Conservation (phyloP, 2,797 vertebrate species). For the Delichon dasypus region DNA sequence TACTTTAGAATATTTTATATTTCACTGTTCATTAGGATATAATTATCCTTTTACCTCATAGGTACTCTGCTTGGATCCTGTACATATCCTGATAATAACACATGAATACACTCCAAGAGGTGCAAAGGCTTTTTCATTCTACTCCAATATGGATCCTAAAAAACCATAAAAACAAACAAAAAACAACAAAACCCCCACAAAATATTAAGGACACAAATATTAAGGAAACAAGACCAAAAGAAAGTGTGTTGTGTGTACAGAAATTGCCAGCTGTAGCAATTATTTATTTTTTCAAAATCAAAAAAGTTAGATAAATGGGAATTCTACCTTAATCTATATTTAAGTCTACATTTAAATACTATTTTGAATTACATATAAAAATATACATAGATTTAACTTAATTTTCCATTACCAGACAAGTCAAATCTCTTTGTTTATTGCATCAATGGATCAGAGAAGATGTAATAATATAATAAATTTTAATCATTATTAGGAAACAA, state of each 20-base stretch:
- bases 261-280: neutral
- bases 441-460: neutral
- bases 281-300: neutral
- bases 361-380: neutral
- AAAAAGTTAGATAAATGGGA: neutral
- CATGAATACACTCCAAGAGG: slow-evolving; percentile 92
- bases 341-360: neutral
- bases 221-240: neutral
- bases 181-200: neutral
- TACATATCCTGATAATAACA: slow-evolving; percentile 89
- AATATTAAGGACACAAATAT: neutral
- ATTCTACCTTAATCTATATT: neutral
- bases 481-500: neutral
- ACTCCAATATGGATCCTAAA: slow-evolving; percentile 94
- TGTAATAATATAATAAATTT: neutral
- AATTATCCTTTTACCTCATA: slow-evolving; percentile 81
- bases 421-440: neutral
- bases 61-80: slow-evolving; percentile 88
- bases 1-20: neutral
- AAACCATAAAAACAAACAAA: neutral
- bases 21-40: neutral
- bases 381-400: neutral
- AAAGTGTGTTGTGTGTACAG: accelerated
- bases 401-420: neutral
- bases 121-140: slow-evolving; percentile 93